A percentile compares a stretch with the other conserved stretches of the same genome.
phyloP scores from a whole-genome alignment of 2,888 invertebrate genomes.

The Metacarcinus magister region DNA sequence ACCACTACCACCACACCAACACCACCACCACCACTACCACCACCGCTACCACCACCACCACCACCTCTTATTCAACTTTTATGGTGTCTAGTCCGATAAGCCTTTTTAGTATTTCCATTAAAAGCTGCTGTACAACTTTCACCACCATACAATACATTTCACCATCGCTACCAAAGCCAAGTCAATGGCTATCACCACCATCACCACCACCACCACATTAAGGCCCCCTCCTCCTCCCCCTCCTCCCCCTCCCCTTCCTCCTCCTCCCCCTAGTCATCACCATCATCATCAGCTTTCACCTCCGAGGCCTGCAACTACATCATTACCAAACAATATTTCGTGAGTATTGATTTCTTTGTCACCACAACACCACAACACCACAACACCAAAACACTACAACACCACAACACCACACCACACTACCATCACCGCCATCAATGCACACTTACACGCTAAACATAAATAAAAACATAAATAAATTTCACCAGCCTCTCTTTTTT shows the following conservation, averaged over 20 bases:
- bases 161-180: conserved; percentile 39
- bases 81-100: neutral
- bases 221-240: no score
- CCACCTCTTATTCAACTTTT: neutral
- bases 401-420: conserved; percentile 17
- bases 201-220: neutral
- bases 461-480: neutral
- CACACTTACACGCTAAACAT: conserved; percentile 9
- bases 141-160: neutral
- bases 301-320: neutral
- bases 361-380: neutral
- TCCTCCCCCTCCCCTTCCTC: no score
- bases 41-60: neutral
- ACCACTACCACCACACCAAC: neutral
- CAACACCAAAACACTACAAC: neutral
- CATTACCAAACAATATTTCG: neutral
- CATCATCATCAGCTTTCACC: conserved; percentile 37
- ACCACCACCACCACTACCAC: neutral
- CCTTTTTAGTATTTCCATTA: neutral
- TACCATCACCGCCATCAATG: neutral
- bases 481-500: neutral
- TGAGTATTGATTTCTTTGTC: conserved; percentile 33
- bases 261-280: neutral
- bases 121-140: neutral
- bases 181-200: neutral